Percentiles rank a stretch among this genome's conserved stretches.
Evolutionary conservation across 2,113 vertebrate genomes (phyloP).

Genomic region (Charina bottae): DNA sequence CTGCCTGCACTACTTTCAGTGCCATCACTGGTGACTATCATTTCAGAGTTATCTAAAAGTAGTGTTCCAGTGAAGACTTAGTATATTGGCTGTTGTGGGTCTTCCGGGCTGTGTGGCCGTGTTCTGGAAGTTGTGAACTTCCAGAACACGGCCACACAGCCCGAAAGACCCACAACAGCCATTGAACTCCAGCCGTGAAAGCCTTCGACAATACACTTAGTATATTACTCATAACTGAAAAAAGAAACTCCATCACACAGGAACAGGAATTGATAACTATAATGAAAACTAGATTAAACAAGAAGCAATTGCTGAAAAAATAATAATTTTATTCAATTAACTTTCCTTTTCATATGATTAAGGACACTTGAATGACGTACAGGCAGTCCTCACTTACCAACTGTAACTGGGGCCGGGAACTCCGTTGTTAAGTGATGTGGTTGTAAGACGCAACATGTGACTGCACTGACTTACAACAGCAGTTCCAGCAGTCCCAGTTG

Average conservation of each 20-base stretch:
- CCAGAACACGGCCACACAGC: too few species aligned
- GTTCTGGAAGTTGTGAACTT: too few species aligned
- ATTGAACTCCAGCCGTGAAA: too few species aligned
- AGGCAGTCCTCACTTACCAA: neutral
- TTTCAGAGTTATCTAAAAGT: too few species aligned
- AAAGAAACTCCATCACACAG: neutral
- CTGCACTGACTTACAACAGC: neutral
- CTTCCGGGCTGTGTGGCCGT: too few species aligned
- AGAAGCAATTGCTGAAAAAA: neutral
- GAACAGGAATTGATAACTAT: neutral
- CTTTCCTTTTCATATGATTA: neutral
- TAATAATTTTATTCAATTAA: neutral
- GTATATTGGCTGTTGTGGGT: too few species aligned
- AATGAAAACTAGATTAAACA: neutral
- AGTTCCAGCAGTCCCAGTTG: neutral
- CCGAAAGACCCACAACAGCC: too few species aligned
- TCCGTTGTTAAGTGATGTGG: neutral
- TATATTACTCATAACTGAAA: neutral
- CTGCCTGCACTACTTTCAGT: too few species aligned
- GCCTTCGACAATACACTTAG: too few species aligned
- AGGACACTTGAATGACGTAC: neutral
- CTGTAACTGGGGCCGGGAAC: neutral
- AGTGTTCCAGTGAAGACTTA: too few species aligned
- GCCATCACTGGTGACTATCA: too few species aligned
- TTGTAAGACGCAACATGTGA: neutral